A percentile compares a stretch with the other conserved stretches of the same genome.
These are phyloP conservation scores for Netelia inedita DNA, from an alignment of 2,888 invertebrate genomes.

Conservation along the genomic window DNA sequence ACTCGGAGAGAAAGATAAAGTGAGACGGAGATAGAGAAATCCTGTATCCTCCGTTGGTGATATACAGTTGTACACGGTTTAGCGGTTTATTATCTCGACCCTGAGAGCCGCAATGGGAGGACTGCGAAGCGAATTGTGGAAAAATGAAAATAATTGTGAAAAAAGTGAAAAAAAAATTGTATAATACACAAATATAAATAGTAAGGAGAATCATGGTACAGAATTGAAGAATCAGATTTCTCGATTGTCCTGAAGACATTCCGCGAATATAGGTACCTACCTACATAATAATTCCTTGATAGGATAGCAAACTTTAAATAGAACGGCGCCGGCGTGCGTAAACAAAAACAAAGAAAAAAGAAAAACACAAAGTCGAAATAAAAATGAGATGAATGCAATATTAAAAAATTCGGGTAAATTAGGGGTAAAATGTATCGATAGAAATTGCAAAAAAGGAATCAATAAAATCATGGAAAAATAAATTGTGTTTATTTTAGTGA, in stretches of 20 bases:
- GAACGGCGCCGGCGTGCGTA: neutral
- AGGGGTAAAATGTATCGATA: too few relatives aligned
- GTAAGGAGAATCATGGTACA: neutral
- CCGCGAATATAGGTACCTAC: neutral
- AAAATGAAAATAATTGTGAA: constrained; percentile 5
- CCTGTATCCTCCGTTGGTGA: constrained; percentile 28
- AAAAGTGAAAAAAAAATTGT: neutral
- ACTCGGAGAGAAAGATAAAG: constrained; percentile 5
- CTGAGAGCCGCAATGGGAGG: neutral
- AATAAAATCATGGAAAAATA: neutral
- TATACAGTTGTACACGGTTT: constrained; percentile 68
- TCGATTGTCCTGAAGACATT: neutral
- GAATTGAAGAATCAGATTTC: neutral
- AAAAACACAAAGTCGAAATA: too few relatives aligned
- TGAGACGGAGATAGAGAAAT: constrained; percentile 41
- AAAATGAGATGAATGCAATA: too few relatives aligned
- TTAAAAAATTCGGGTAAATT: too few relatives aligned
- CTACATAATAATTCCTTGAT: neutral
- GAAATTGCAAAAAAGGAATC: too few relatives aligned
- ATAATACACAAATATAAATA: neutral
- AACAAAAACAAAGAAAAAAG: neutral
- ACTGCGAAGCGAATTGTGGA: constrained; percentile 20
- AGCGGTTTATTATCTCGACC: constrained; percentile 69
- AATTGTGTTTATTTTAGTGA: neutral
- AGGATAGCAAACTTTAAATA: constrained; percentile 12